Base-by-base conservation (phyloP, 2,113 vertebrate genomes). In the Todiramphus chloris region DNA sequence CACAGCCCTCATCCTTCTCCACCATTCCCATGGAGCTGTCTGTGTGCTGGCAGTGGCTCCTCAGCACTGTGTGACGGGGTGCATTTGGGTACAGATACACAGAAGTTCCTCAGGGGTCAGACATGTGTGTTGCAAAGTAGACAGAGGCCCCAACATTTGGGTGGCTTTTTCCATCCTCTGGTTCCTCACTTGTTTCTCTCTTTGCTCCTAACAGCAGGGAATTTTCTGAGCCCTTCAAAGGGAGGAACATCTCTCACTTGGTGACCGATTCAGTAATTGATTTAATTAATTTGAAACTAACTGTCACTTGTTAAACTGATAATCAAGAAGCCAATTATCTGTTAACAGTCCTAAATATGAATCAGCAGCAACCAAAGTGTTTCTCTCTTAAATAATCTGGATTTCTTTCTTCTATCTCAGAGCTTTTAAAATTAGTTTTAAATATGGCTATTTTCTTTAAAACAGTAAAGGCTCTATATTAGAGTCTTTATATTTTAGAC, bases 231-330 rank as follows among this genome's bases (percentile, higher is more conserved):
- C 37, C 28, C 25, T 81, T 90, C 51, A 63, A 83, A 90, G 28
- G 31, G 60, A 92, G 69, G 13, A 78, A 5, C 48, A 55, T 75
- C 43, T 16, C 12, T 66, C 37, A 24, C 21, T 89, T 4, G 0
- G 20, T 79, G 51, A 66, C 41, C 3, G 1, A 51, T 63, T 91
- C 66, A 93, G 73, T 81, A 70, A 81, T 73, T 87, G 80, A 90
- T 90, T 91, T 91, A 89, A 89, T 91, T 91, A 64, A 89, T 92
- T 92, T 94, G 64, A 83, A 94, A 37, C n/a, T 87, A 53, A 23
- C 62, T 90, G 56, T 93, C 87, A 48, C 93, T 94, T 89, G 67
- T 94, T 91, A 94, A 95, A 94, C 77, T 77, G 73, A 44, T 95
- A 72, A 82, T 60, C 81, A 82, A 72, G 69, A 81, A 89, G 77